phyloP scores from a whole-genome alignment of 2,888 invertebrate species.

The Leptinotarsa tumamoca region DNA sequence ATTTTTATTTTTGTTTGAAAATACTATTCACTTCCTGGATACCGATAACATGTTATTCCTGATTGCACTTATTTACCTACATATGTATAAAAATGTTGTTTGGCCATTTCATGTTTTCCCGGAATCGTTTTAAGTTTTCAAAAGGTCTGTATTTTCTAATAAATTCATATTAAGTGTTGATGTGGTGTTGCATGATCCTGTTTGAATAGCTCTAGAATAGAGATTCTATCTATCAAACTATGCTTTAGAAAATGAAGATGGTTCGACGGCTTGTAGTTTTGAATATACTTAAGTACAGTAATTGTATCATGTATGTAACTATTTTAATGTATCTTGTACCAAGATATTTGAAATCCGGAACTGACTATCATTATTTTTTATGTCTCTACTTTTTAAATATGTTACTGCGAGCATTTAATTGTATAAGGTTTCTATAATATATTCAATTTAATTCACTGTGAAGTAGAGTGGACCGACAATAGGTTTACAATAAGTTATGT shows the following conservation, averaged over 20 bases:
- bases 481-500: constrained; percentile 46
- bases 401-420: constrained; percentile 49
- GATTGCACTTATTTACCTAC: not conserved
- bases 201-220: constrained; percentile 43
- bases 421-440: constrained; percentile 39
- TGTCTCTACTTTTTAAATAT: constrained; percentile 42
- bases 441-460: constrained; percentile 5
- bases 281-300: constrained; percentile 42
- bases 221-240: constrained; percentile 41
- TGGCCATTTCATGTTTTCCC: constrained; percentile 5
- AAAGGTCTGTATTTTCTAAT: constrained; percentile 43
- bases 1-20: too few species aligned
- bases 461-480: constrained; percentile 22
- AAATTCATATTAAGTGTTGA: constrained; percentile 33
- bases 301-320: constrained; percentile 42
- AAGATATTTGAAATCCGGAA: constrained; percentile 52
- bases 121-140: constrained; percentile 35
- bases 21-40: too few species aligned
- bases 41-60: too few species aligned
- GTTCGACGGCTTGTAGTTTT: constrained; percentile 41
- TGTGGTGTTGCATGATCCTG: constrained; percentile 47
- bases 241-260: constrained; percentile 31
- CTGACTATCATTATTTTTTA: constrained; percentile 53
- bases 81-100: not conserved
- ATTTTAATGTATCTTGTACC: constrained; percentile 53